Evolutionary conservation across 1,140 invertebrate species (phyloP).

Genomic region (Papilio dardanus): DNA sequence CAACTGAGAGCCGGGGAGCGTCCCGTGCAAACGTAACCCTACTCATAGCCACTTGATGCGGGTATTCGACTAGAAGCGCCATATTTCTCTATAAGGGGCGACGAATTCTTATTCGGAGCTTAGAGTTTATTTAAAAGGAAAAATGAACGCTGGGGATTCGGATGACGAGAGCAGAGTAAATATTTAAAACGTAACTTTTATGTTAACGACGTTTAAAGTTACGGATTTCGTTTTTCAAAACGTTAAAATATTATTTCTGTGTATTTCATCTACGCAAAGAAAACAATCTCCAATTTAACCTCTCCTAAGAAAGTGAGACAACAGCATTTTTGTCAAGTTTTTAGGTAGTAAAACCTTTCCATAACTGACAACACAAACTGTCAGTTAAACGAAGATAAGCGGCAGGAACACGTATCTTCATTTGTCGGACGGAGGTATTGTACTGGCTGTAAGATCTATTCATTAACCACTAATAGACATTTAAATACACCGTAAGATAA

Average conservation of each 20-base stretch:
- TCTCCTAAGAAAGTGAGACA: background rate
- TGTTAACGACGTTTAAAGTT: background rate
- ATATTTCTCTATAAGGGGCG: slow-evolving; percentile 32
- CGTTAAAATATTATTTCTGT: background rate
- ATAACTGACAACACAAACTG: background rate
- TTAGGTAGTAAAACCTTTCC: background rate
- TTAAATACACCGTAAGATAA: background rate
- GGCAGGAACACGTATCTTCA: background rate
- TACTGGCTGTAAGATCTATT: background rate
- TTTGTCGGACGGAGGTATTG: slow-evolving; percentile 4
- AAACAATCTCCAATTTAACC: background rate
- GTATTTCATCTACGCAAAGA: background rate
- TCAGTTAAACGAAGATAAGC: slow-evolving; percentile 15
- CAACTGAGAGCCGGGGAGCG: background rate
- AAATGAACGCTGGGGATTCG: slow-evolving; percentile 3
- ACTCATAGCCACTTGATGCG: slow-evolving; percentile 39
- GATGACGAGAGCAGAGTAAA: slow-evolving; percentile 6
- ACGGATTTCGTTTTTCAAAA: background rate
- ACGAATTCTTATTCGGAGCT: background rate
- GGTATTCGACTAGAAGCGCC: slow-evolving; percentile 41
- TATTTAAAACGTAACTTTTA: slow-evolving; percentile 25
- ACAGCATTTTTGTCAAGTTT: no score
- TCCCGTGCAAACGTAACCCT: slow-evolving; percentile 7
- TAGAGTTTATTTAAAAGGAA: slow-evolving; percentile 13
- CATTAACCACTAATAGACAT: background rate